Evolutionary conservation across 2,888 invertebrate species (phyloP), one percentile per base, ranked within the genome.

Genomic region (Acanthosepion lycidas): DNA sequence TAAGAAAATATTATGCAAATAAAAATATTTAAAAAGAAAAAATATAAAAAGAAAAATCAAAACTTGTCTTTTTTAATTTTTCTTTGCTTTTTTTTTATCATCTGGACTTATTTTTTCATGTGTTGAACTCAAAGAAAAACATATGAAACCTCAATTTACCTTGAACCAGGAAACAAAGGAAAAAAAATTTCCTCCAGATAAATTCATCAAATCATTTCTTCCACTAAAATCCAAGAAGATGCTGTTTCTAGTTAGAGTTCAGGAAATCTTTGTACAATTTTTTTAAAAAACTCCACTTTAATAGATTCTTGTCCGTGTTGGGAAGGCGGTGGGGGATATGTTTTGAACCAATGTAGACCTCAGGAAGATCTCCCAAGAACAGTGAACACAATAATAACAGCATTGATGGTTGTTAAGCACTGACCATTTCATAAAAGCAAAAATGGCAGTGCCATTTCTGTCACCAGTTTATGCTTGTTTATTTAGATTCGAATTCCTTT

Each of bases 231-330:
- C 93, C n/a, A 28, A 42, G 33, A 28, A 42, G 33, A 51, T 93
- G 28, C 49, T n/a, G 12, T 93, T 28, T 49, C 53, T 49, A 93
- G 93, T 49, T 93, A 93, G n/a, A 42, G 48, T 26, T 92, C 92
- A 48, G 92, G n/a, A 53, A 93, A 3, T 51, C 42, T 93, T 51
- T 20, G 18, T 51, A 93, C 53, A 93, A 51, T 93, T 48, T 93
- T 93, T 93, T 48, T n/a, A 23, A 28, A 12, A 53, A 93, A 42
- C 42, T 42, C 78, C n/a, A n/a, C 18, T 78, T 78, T 78, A 33
- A 78, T 78, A 78, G 78, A 78, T 78, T 78, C 78, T 78, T 78
- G 78, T n/a, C 78, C 78, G 78, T 78, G 78, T n/a, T 78, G 33
- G 78, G 78, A 78, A 78, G 78, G 78, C 78, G 78, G 78, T 78